These are phyloP conservation scores for Watsonalla cultraria DNA, from an alignment of 2,888 invertebrate species.

Conservation along the genomic window DNA sequence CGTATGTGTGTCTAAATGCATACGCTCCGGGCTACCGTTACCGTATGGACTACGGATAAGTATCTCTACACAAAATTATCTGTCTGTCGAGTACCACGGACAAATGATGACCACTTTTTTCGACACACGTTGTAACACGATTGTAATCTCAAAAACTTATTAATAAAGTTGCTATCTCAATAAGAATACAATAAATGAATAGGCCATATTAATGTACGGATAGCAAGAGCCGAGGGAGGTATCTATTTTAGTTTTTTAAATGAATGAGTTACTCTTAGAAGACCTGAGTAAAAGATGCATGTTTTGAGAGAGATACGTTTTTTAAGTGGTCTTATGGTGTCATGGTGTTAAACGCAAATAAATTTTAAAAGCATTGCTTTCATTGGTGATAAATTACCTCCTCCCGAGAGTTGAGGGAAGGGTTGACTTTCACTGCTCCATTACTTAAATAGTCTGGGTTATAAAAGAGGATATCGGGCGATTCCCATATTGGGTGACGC, in stretches of 20 bases:
- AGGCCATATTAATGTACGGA: constrained; percentile 14
- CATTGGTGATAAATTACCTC: constrained; percentile 62
- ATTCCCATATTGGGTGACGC: too few relatives aligned
- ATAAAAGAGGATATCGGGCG: not conserved
- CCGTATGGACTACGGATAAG: constrained; percentile 38
- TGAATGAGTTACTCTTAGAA: constrained; percentile 40
- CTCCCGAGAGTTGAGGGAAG: constrained; percentile 22
- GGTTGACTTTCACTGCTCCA: constrained; percentile 48
- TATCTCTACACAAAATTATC: constrained; percentile 44
- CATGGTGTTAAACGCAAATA: constrained; percentile 66
- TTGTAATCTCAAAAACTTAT: constrained; percentile 47
- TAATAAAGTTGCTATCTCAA: constrained; percentile 42
- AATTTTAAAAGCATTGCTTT: constrained; percentile 68
- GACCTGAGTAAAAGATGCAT: constrained; percentile 39
- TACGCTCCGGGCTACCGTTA: constrained; percentile 54
- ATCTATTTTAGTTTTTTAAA: constrained; percentile 44
- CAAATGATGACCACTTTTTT: constrained; percentile 52
- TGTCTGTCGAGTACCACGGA: constrained; percentile 36
- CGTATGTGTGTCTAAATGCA: constrained; percentile 14
- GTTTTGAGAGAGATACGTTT: constrained; percentile 49
- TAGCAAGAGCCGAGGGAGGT: constrained; percentile 14
- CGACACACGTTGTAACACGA: constrained; percentile 37
- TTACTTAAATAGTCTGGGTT: constrained; percentile 8
- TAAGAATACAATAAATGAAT: constrained; percentile 35
- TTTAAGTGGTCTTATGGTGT: constrained; percentile 40